Evolutionary conservation across 2,888 invertebrate genomes (phyloP), one percentile per base, ranked within the genome.

Genomic region (Corythucha ciliata): DNA sequence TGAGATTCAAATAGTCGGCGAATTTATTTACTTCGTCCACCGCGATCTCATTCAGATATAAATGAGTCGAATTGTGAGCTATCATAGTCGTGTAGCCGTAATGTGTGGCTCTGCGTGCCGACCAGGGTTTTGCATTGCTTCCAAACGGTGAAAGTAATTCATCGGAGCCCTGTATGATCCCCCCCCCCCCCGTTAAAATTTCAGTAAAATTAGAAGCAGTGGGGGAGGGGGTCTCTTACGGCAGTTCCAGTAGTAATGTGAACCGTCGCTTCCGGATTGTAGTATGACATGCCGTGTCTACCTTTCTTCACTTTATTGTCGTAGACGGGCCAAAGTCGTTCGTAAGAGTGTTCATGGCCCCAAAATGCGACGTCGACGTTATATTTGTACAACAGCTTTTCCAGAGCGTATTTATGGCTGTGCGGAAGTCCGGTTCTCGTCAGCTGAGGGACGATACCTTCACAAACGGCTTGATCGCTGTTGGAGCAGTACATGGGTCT

Each of bases 301-400:
- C 83, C 79, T 63, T 80, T 80, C 62, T 72, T 73, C 2, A 79
- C 83, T 62, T 74, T 74, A 61, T 81, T 77, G 69, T 97, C 79
- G 70, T 88, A 97, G 53, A 96, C 77, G 2, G 97, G 97, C 86
- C 88, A 96, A 51, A 91, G 72, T 48, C 98, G 74, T 70, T 97
- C 96, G 68, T 97, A 98, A 33, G 89, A 88, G 71, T 98, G 97
- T 68, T 98, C 96, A 68, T 98, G 97, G 0, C 96, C 97, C 90
- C 93, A 96, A 40, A 98, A 72, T 65, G 81, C 82, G 48, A 97
- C 68, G 72, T 98, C 97, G 14, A 98, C 97, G 39, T 89, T 91
- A 68, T 85, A 81, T 58, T 86, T 73, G 65, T 82, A 81, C 63
- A 97, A 83, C 12, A 97, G 69, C 12, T 87, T 75, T 70, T 97